Conservation (phyloP, 2,888 invertebrate genomes). For the Endomychus coccineus region DNA sequence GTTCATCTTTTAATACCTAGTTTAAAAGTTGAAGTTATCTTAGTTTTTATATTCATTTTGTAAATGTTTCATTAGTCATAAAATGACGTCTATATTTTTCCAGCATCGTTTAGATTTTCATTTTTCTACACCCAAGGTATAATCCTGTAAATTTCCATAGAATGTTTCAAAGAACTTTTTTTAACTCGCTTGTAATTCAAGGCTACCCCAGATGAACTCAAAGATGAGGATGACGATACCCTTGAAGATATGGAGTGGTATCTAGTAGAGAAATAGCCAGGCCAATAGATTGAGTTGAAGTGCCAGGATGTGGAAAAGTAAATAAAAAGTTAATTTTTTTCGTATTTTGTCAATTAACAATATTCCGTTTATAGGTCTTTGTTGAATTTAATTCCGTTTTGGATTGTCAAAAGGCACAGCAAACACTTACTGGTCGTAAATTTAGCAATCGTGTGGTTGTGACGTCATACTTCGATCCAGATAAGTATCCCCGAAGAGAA, state of each 20-base stretch:
- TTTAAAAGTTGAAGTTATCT: too few species aligned
- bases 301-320: conserved; percentile 96
- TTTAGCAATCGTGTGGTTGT: conserved; percentile 98
- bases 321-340: conserved; percentile 14
- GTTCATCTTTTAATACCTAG: too few species aligned
- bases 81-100: too few species aligned
- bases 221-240: conserved; percentile 83
- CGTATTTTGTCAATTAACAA: not conserved
- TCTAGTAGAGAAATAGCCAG: conserved; percentile 94
- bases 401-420: conserved; percentile 97
- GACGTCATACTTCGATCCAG: conserved; percentile 97
- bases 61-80: too few species aligned
- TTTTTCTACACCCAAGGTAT: too few species aligned
- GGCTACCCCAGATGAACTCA: conserved; percentile 88
- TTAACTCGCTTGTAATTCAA: too few species aligned
- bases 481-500: conserved; percentile 95
- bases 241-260: conserved; percentile 96
- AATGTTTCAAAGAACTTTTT: too few species aligned
- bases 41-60: too few species aligned
- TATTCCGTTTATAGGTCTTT: conserved; percentile 64
- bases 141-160: too few species aligned
- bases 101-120: too few species aligned
- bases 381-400: conserved; percentile 94
- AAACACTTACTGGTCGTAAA: conserved; percentile 93
- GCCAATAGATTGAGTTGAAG: conserved; percentile 93